Evolutionary conservation across 2,888 invertebrate species (phyloP).

Genomic region (Protonemura montana): DNA sequence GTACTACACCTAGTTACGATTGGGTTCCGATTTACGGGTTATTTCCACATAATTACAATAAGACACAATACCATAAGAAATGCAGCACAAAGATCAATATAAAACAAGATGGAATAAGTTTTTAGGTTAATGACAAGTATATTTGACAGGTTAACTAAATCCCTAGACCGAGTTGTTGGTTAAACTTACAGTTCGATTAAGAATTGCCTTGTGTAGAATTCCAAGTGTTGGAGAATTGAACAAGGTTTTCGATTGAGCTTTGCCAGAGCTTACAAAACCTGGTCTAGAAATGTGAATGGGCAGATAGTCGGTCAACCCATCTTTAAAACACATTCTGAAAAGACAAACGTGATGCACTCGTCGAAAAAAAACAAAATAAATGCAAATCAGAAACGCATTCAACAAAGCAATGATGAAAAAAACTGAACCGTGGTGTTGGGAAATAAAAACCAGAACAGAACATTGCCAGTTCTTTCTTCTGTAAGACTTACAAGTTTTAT

Average conservation of each 20-base stretch:
- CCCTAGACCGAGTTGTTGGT: background rate
- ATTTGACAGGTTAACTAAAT: background rate
- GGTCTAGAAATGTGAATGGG: background rate
- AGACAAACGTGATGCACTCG: too few species aligned
- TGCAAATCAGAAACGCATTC: background rate
- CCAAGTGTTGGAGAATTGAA: background rate
- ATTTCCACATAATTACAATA: background rate
- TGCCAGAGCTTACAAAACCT: background rate
- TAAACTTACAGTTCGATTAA: background rate
- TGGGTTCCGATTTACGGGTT: background rate
- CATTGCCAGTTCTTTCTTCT: background rate
- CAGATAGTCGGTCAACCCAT: background rate
- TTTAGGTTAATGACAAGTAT: too few species aligned
- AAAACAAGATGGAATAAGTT: background rate
- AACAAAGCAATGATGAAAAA: background rate
- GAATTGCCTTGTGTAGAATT: background rate
- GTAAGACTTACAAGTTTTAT: background rate
- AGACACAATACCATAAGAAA: slow-evolving; percentile 9
- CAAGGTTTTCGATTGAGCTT: background rate
- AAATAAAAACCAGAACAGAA: background rate
- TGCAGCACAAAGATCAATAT: background rate
- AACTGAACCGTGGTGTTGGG: background rate
- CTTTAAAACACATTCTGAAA: background rate
- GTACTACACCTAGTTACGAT: background rate
- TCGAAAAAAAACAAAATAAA: background rate